Percentiles rank a stretch among this genome's conserved stretches.
Evolutionary conservation across 2,888 invertebrate species (phyloP).

Genomic region (Ornithoptera priamus): DNA sequence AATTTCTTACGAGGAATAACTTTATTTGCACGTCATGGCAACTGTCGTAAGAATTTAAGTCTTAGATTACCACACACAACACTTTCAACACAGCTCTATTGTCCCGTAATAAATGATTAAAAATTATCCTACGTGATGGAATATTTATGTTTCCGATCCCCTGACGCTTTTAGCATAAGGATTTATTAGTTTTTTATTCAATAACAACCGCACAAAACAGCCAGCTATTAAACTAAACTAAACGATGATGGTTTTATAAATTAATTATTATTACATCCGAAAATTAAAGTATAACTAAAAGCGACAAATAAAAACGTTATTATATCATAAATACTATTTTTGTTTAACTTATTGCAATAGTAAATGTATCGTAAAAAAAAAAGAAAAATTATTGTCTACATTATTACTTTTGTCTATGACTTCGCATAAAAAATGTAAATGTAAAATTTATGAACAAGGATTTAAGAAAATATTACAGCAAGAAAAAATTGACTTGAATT

Average conservation of each 20-base stretch:
- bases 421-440: no score
- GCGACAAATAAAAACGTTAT: no score
- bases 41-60: slow-evolving; percentile 34
- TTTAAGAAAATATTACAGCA: no score
- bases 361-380: no score
- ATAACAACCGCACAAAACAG: not conserved
- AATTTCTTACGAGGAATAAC: slow-evolving; percentile 25
- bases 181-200: slow-evolving; percentile 30
- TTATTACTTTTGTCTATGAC: no score
- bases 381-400: no score
- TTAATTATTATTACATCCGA: not conserved
- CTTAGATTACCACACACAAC: slow-evolving; percentile 49
- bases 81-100: slow-evolving; percentile 67
- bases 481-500: no score
- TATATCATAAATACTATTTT: no score
- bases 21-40: slow-evolving; percentile 38
- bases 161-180: slow-evolving; percentile 53
- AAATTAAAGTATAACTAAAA: no score
- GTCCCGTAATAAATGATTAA: slow-evolving; percentile 67
- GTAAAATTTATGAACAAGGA: no score
- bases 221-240: not conserved
- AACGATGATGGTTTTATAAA: not conserved
- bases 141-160: slow-evolving; percentile 77
- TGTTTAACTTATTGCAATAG: no score
- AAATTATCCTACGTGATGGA: slow-evolving; percentile 72